phyloP scores from a whole-genome alignment of 2,797 vertebrate species.

The Sylvia borin region DNA sequence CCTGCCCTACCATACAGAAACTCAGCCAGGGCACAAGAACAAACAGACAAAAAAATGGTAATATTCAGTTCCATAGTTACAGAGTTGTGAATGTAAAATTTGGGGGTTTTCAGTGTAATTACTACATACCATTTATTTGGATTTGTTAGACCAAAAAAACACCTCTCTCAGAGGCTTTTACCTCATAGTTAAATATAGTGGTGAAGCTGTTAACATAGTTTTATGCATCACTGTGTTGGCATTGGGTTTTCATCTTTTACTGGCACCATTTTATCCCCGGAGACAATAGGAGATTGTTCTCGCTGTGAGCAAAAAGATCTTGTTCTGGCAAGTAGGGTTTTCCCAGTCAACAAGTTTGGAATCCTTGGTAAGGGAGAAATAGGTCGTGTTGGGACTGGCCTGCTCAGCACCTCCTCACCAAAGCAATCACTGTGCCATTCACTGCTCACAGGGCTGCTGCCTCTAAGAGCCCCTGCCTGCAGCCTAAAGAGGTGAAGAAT shows the following conservation, averaged over 20 bases:
- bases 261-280: conserved; percentile 64
- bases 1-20: background rate
- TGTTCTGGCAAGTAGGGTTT: conserved; percentile 76
- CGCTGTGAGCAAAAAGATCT: conserved; percentile 42
- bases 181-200: conserved; percentile 41
- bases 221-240: conserved; percentile 48
- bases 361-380: conserved; percentile 56
- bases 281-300: conserved; percentile 80
- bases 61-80: background rate
- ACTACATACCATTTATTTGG: background rate
- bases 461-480: conserved; percentile 9
- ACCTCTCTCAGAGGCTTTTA: background rate
- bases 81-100: background rate
- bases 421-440: background rate
- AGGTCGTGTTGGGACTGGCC: conserved; percentile 63
- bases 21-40: background rate
- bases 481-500: background rate
- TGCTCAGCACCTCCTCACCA: conserved; percentile 43
- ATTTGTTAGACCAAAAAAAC: background rate
- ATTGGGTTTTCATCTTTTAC: conserved; percentile 57
- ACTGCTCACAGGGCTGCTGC: background rate
- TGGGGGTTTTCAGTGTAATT: background rate
- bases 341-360: conserved; percentile 69
- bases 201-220: conserved; percentile 69
- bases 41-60: background rate